Evolutionary conservation across 2,113 vertebrate species (phyloP).

Genomic region (Pluvialis apricaria): DNA sequence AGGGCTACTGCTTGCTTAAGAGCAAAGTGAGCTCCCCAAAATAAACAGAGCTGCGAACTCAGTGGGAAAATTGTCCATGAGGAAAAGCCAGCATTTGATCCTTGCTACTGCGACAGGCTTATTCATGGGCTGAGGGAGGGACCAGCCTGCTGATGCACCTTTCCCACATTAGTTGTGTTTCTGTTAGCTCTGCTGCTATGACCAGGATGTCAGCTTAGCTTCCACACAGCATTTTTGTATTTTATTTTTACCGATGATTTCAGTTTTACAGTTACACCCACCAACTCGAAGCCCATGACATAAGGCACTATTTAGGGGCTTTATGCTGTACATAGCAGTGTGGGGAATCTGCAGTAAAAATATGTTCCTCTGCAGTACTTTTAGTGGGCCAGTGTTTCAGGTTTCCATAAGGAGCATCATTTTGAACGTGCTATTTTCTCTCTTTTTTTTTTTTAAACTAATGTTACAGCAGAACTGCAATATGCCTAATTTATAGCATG

Average conservation of each 20-base stretch:
- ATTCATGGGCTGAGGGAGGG: background rate
- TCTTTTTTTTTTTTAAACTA: background rate
- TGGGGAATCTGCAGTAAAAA: background rate
- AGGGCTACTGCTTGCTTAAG: background rate
- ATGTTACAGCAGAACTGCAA: background rate
- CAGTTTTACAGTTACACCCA: conserved; percentile 3
- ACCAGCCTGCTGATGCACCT: background rate
- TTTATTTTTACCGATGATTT: conserved; percentile 15
- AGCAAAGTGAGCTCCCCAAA: background rate
- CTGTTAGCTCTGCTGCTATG: background rate
- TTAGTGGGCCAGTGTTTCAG: background rate
- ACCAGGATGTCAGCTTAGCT: background rate
- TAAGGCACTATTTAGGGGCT: background rate
- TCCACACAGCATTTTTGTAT: background rate
- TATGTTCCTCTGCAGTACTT: background rate
- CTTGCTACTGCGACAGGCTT: background rate
- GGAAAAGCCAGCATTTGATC: background rate
- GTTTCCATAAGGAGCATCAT: background rate
- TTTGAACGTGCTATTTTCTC: background rate
- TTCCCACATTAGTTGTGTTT: background rate
- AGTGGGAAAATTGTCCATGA: background rate
- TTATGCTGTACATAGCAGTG: background rate
- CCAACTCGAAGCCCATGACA: background rate
- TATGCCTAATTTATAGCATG: background rate
- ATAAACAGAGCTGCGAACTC: background rate